Evolutionary conservation across 2,888 invertebrate genomes (phyloP), one percentile per base, ranked within the genome.

Genomic region (Orthonychiurus folsomi): DNA sequence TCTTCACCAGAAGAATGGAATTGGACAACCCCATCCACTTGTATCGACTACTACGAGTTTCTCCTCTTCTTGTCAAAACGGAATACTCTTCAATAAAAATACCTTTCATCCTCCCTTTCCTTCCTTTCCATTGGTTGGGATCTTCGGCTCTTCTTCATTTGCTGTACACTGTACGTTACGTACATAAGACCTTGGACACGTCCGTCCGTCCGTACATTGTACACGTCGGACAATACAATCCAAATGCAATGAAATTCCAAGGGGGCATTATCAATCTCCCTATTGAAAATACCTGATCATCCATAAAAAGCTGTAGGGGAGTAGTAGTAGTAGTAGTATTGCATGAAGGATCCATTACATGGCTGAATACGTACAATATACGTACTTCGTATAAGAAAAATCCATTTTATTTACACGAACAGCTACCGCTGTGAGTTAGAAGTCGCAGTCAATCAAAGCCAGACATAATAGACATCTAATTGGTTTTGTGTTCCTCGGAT

Each of bases 241-340:
- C 15, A 54, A 54, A 54, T 18, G 25, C 54, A 54, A 54, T 54
- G 54, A 24, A 54, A 54, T 54, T 54, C 54, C 37, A 37, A 37
- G 9, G n/a, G n/a, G 15, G 37, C 54, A 54, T 24, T 24, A 24
- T 24, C 25, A 24, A 54, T 54, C 54, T 24, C 54, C 23, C 54
- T 54, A 54, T 54, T 54, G 54, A 54, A 54, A 54, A 54, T 54
- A 54, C 25, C 23, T 24, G 25, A 54, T 54, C 54, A 54, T 24
- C 21, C 54, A 20, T 24, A 54, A 54, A 54, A 54, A 54, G 21
- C 18, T 24, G 23, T 21, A 54, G 37, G 37, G 37, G 37, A 37
- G 15, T 5, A 37, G 15, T 37, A 37, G 37, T 5, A 37, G 37
- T 15, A n/a, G n/a, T n/a, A n/a, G n/a, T n/a, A n/a, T n/a, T n/a